Conservation (phyloP, 2,888 invertebrate species). For the Agrochola lota region DNA sequence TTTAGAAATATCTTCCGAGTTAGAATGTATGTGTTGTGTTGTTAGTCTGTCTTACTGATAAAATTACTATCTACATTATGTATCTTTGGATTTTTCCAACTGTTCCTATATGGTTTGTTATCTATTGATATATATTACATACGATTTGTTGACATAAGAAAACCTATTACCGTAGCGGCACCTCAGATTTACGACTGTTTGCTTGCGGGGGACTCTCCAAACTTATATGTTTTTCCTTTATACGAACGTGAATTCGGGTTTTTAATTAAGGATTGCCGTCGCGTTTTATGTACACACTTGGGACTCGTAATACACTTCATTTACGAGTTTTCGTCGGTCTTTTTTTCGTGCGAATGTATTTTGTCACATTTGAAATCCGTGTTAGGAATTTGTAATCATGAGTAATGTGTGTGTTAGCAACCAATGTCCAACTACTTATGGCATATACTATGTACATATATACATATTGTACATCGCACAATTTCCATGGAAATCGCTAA, state of each 20-base stretch:
- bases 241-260: conserved; percentile 73
- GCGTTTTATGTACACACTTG: conserved; percentile 72
- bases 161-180: conserved; percentile 80
- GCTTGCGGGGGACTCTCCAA: conserved; percentile 68
- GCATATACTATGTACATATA: background rate
- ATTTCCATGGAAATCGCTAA: too few species aligned
- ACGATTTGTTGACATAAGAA: conserved; percentile 82
- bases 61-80: background rate
- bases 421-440: conserved; percentile 5
- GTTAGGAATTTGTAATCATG: conserved; percentile 56
- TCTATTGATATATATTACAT: conserved; percentile 66
- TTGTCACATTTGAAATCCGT: conserved; percentile 62
- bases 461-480: too few species aligned
- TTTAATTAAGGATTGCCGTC: conserved; percentile 76
- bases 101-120: conserved; percentile 45
- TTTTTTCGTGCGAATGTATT: conserved; percentile 60
- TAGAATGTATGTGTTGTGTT: background rate
- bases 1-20: background rate
- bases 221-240: conserved; percentile 76
- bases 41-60: background rate
- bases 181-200: conserved; percentile 84
- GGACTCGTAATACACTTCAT: conserved; percentile 73
- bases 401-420: conserved; percentile 38
- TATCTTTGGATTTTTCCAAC: conserved; percentile 37
- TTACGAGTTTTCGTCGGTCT: conserved; percentile 64